A percentile compares a stretch with the other conserved stretches of the same genome.
Conservation (phyloP, 2,888 invertebrate species). For the Trachelus tabidus region DNA sequence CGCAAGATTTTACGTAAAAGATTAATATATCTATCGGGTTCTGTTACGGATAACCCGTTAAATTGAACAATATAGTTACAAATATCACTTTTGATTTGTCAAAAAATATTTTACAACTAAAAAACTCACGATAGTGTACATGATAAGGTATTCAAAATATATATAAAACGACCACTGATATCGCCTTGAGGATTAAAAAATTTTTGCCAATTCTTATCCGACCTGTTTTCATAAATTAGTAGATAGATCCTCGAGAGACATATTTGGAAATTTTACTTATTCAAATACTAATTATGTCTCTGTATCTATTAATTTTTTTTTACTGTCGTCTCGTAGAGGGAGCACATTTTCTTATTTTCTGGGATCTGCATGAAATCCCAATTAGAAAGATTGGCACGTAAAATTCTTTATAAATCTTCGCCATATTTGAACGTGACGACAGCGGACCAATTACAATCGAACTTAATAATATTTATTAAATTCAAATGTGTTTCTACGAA, state of each 20-base stretch:
- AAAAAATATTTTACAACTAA: conserved; percentile 39
- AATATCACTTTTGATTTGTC: conserved; percentile 41
- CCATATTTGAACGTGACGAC: neutral
- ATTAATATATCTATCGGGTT: neutral
- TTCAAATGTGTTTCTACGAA: neutral
- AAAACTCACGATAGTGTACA: conserved; percentile 37
- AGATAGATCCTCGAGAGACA: neutral
- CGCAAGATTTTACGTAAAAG: neutral
- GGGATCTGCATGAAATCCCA: neutral
- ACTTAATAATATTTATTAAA: neutral
- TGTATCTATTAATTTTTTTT: neutral
- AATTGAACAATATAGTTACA: conserved; percentile 23
- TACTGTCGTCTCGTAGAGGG: neutral
- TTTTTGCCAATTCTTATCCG: neutral
- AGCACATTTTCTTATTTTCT: neutral
- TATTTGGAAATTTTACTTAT: neutral
- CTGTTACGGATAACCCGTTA: conserved; percentile 2
- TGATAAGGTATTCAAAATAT: conserved; percentile 46
- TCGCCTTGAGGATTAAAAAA: neutral
- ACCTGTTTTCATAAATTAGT: neutral
- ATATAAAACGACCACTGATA: conserved; percentile 41
- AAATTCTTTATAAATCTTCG: neutral
- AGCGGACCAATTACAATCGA: neutral
- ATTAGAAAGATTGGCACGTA: neutral
- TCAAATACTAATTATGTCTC: neutral